Base-by-base conservation (phyloP, 2,888 invertebrate species). In the Biston betularia region DNA sequence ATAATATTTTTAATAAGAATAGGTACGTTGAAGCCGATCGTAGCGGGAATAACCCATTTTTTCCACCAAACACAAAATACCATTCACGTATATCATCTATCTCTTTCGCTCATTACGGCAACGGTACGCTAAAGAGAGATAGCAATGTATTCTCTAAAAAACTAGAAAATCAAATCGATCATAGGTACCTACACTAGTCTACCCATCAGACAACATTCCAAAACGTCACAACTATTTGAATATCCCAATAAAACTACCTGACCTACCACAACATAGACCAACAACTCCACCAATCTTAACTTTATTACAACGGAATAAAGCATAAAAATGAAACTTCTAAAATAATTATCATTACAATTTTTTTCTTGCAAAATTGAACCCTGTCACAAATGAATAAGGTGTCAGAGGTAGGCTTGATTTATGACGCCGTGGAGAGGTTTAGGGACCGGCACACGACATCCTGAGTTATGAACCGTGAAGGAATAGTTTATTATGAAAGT, bases 401-500 rank as follows among this genome's bases (percentile, higher is more conserved):
- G 49, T 42, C 40, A 58, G 24, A 58, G 15, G 15, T 57, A 48
- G 46, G 24, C 40, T n/a, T 58, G 58, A 49, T 58, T 42, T 58
- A 58, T 58, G 49, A 49, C 38, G 58, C 49, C 49, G 49, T 55
- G 54, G 54, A 15, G 38, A 44, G 55, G 56, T 55, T 44, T 44
- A 33, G 33, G 44, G 55, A 54, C 14, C 9, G 60, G 45, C 24
- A 52, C 44, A 44, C 52, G 60, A 60, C 52, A 35, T 59, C 50
- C 50, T 60, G 60, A 60, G 60, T 60, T 60, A 52, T 60, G 60
- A 60, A 60, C 42, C 60, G 60, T 60, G 60, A 60, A 42, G 49
- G 52, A 44, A 60, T 60, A 60, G 60, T 60, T 60, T 60, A 60
- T 60, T 60, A 60, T 60, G 44, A 52, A 60, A 60, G 60, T 60